Conservation (phyloP, 2,797 vertebrate genomes). For the Anguilla pacifica region DNA sequence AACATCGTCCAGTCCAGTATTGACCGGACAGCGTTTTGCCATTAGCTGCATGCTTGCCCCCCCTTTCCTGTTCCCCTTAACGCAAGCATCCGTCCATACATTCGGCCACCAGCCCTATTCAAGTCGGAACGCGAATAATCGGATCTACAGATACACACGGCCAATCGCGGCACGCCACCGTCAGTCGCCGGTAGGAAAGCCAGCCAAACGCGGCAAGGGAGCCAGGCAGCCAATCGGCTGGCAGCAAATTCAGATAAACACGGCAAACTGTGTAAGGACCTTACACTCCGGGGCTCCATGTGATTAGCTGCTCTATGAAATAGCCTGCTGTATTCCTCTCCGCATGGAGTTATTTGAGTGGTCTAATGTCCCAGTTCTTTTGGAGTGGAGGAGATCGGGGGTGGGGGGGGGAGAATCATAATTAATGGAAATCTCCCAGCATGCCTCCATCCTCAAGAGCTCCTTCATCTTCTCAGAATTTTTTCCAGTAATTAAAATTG, state of each 20-base stretch:
- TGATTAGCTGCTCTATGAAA: neutral
- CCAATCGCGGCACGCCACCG: neutral
- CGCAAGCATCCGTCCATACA: neutral
- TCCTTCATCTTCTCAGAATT: neutral
- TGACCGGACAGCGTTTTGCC: neutral
- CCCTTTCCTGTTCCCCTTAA: neutral
- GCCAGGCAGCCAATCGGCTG: neutral
- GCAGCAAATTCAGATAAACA: neutral
- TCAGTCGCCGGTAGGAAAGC: too few relatives aligned
- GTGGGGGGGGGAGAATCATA: neutral
- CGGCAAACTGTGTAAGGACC: neutral
- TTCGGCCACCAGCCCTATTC: neutral
- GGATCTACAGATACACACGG: neutral
- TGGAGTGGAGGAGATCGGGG: neutral
- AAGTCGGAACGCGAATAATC: neutral
- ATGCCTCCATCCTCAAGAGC: constrained; percentile 3
- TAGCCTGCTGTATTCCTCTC: neutral
- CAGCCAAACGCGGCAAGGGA: neutral
- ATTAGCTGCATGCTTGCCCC: too few relatives aligned
- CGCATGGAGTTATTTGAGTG: neutral
- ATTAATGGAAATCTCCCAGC: constrained; percentile 19
- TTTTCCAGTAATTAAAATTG: neutral
- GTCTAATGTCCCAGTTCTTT: neutral
- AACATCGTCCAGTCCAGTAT: neutral
- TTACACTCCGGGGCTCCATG: neutral